These are phyloP conservation scores for Lithobates pipiens DNA, from an alignment of 2,797 vertebrate species.

Conservation along the genomic window DNA sequence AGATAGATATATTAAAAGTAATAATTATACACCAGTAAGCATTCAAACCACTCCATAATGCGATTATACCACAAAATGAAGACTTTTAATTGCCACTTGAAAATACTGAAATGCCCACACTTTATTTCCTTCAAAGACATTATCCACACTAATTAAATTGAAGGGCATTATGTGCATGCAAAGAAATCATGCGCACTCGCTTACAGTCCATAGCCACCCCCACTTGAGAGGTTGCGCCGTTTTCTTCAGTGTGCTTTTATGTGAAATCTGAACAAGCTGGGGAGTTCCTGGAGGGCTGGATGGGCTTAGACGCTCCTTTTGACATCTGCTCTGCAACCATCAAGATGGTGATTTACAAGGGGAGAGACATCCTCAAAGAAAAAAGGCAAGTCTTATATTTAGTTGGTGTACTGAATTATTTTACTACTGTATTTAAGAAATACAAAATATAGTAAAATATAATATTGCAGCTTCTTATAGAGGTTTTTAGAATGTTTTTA, in stretches of 20 bases:
- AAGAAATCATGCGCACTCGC: not conserved
- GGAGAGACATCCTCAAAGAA: not conserved
- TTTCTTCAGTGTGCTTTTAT: not conserved
- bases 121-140: no score
- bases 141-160: no score
- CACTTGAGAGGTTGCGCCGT: not conserved
- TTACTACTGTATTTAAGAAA: not conserved
- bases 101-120: no score
- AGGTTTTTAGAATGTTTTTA: no score
- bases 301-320: not conserved
- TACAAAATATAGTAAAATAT: not conserved
- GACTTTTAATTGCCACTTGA: no score
- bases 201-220: not conserved
- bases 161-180: not conserved
- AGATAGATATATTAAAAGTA: no score
- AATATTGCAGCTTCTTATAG: no score
- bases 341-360: slow-evolving; percentile 10
- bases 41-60: no score
- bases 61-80: no score
- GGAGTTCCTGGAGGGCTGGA: not conserved
- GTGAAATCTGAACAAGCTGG: not conserved
- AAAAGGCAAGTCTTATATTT: slow-evolving; percentile 32
- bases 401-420: not conserved
- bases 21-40: no score
- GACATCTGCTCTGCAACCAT: not conserved